Conservation (phyloP, 1,140 invertebrate species). For the Calycopis cecrops region DNA sequence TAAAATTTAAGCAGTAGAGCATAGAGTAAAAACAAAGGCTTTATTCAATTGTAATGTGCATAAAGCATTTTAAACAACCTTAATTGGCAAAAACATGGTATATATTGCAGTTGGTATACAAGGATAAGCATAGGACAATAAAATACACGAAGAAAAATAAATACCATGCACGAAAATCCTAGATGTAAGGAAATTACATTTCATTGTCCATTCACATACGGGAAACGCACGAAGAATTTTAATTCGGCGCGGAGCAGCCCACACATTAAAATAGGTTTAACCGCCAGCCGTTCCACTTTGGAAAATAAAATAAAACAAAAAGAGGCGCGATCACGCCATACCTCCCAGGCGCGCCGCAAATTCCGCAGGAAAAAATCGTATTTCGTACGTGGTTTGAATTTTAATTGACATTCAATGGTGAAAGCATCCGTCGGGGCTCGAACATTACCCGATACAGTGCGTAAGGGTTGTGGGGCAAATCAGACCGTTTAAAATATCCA, state of each 20-base stretch:
- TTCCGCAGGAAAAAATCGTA: constrained; percentile 71
- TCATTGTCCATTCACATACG: constrained; percentile 56
- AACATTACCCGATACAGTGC: constrained; percentile 46
- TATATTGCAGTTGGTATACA: too few species aligned
- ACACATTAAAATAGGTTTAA: constrained; percentile 73
- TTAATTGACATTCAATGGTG: constrained; percentile 70
- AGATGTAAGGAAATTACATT: constrained; percentile 63
- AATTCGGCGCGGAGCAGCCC: constrained; percentile 66
- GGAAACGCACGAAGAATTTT: constrained; percentile 56
- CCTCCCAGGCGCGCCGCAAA: constrained; percentile 67
- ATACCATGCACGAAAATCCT: constrained; percentile 16
- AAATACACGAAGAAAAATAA: constrained; percentile 7
- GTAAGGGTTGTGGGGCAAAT: constrained; percentile 28
- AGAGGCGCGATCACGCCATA: constrained; percentile 66
- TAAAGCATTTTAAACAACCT: too few species aligned
- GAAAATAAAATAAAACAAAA: constrained; percentile 70
- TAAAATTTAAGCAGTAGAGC: too few species aligned
- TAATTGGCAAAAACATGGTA: too few species aligned
- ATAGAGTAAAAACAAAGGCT: too few species aligned
- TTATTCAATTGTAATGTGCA: too few species aligned
- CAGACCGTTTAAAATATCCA: background rate
- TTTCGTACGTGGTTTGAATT: constrained; percentile 75
- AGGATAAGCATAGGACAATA: too few species aligned
- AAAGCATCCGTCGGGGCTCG: constrained; percentile 33
- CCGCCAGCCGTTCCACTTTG: constrained; percentile 66